A percentile compares a stretch with the other conserved stretches of the same genome.
Conservation (phyloP, 1,140 invertebrate genomes). For the Zaprionus inermis region DNA sequence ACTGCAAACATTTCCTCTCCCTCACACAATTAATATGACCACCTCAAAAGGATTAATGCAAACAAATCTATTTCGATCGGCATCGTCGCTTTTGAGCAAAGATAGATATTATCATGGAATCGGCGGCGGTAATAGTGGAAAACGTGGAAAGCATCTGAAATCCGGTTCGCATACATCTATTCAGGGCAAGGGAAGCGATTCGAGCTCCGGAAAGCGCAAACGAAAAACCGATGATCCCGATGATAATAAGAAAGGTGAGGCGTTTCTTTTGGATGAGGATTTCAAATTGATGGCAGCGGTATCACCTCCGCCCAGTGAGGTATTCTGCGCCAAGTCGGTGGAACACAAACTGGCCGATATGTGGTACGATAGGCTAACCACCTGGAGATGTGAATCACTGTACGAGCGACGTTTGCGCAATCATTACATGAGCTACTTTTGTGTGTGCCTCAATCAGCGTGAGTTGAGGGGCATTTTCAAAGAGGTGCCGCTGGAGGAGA, state of each 20-base stretch:
- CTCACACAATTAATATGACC: background rate
- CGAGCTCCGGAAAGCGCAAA: background rate
- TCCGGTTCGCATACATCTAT: background rate
- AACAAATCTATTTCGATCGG: background rate
- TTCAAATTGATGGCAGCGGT: constrained; percentile 47
- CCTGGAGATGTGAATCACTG: constrained; percentile 34
- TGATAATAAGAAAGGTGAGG: background rate
- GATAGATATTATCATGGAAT: background rate
- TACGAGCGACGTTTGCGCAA: constrained; percentile 59
- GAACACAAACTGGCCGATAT: constrained; percentile 34
- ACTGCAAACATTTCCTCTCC: background rate
- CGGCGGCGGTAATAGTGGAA: background rate
- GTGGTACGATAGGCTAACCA: constrained; percentile 61
- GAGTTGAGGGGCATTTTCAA: constrained; percentile 51
- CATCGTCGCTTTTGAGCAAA: background rate
- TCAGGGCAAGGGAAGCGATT: background rate
- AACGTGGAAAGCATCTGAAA: background rate
- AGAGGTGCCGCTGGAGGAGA: constrained; percentile 32
- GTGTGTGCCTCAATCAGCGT: constrained; percentile 55
- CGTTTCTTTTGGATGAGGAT: constrained; percentile 35
- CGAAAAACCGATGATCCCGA: background rate
- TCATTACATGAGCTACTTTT: constrained; percentile 69
- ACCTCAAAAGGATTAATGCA: background rate
- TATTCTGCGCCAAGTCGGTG: constrained; percentile 31
- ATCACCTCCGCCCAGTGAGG: constrained; percentile 43